Percentiles rank a stretch among this genome's conserved stretches.
phyloP scores from a whole-genome alignment of 2,888 invertebrate species.

The Tuberolachnus salignus region DNA sequence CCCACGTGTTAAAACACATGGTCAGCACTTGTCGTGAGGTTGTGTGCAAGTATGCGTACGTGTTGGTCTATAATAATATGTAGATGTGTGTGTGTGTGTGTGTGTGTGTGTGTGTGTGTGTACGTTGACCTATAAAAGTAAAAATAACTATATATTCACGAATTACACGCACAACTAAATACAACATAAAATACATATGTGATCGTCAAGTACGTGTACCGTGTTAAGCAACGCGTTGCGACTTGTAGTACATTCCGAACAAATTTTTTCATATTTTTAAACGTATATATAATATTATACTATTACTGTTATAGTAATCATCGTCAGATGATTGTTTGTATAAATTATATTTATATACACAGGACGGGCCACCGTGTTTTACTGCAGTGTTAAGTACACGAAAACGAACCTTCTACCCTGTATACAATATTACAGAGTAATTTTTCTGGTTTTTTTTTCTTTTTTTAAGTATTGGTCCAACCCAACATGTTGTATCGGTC shows the following conservation, averaged over 20 bases:
- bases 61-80: not conserved
- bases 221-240: not conserved
- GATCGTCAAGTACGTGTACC: not conserved
- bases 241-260: not conserved
- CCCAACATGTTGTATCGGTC: no score
- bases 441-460: no score
- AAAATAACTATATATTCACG: not conserved
- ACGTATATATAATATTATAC: not conserved
- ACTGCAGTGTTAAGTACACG: no score
- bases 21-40: constrained; percentile 44
- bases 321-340: not conserved
- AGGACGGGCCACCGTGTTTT: no score
- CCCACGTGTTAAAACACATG: constrained; percentile 53
- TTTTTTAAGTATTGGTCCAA: no score
- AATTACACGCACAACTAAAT: not conserved
- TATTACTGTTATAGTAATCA: not conserved
- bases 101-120: not conserved
- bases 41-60: not conserved
- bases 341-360: no score
- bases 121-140: constrained; percentile 24
- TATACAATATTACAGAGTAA: no score
- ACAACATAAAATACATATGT: not conserved
- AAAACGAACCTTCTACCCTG: no score
- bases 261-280: not conserved
- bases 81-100: not conserved